These are phyloP conservation scores for Phasianus colchicus DNA, from an alignment of 2,113 vertebrate species.

Conservation along the genomic window DNA sequence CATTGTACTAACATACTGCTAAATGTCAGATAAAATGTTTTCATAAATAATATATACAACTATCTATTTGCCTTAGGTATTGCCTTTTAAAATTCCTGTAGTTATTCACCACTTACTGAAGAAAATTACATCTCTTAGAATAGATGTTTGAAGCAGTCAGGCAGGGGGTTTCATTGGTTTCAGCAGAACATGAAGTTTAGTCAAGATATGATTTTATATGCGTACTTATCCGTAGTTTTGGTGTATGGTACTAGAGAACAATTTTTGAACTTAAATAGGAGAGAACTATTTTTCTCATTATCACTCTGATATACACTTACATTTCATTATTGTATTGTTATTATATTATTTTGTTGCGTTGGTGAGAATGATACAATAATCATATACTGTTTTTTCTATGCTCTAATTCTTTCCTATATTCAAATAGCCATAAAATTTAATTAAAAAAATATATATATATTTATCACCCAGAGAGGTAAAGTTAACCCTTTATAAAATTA, in stretches of 20 bases:
- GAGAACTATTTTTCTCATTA: background rate
- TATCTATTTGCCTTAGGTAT: conserved; percentile 36
- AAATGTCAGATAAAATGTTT: conserved; percentile 45
- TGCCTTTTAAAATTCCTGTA: conserved; percentile 12
- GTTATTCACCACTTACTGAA: background rate
- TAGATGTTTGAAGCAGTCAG: background rate
- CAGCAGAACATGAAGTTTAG: background rate
- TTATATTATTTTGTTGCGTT: background rate
- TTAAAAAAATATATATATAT: background rate
- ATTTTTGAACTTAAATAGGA: background rate
- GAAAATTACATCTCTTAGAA: background rate
- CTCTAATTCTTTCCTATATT: background rate
- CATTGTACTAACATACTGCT: conserved; percentile 11
- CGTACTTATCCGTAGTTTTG: background rate
- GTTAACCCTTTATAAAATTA: background rate
- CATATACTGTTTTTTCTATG: background rate
- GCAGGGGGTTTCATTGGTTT: background rate
- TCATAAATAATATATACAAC: conserved; percentile 64
- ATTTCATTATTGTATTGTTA: background rate
- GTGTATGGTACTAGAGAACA: background rate
- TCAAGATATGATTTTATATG: background rate
- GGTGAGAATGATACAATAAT: background rate
- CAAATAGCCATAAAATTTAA: background rate
- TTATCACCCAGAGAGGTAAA: background rate
- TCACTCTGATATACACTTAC: background rate